Base-by-base conservation (phyloP, 2,113 vertebrate species). In the Maylandia zebra region DNA sequence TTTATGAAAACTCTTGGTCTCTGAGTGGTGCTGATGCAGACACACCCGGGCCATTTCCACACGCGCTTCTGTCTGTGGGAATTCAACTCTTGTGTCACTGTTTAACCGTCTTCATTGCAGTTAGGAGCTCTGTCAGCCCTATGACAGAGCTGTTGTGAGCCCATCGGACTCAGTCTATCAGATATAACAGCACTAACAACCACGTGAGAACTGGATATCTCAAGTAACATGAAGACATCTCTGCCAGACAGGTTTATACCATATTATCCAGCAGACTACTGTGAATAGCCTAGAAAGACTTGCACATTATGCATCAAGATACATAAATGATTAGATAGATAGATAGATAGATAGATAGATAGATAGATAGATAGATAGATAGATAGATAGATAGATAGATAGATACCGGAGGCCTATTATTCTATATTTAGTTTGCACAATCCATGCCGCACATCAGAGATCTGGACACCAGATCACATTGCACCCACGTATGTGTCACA, bases 41-140 rank as follows among this genome's bases (percentile, higher is more conserved):
- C 95, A 96, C 96, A 82, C 95, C 96, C 93, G 93, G 90, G 85
- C 83, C 86, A 76, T 88, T 92, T 88, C 69, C 82, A 85, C 78
- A 83, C 38, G 86, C 78, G 38, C 89, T 79, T 87, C 36, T 64
- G 56, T 92, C 87, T 82, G 88, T 87, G 85, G 91, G 84, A 88
- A 93, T 94, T 83, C 87, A 90, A 86, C 79, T 83, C 88, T 71
- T 81, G 87, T 90, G 87, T 90, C 87, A 93, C 83, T 57, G 36
- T 79, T 89, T 71, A 83, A 90, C 41, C 41, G 74, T 83, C 89
- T 86, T 83, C 50, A 79, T 11, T 32, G 61, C 76, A 89, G 14
- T 78, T 82, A 57, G 80, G 71, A 84, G 80, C 50, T 38, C 64
- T 69, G 34, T 38, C 53, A 48, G 41, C 30, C 52, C 9, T 27